Base-by-base conservation (phyloP, 1,140 invertebrate species). In the Papilio machaon region DNA sequence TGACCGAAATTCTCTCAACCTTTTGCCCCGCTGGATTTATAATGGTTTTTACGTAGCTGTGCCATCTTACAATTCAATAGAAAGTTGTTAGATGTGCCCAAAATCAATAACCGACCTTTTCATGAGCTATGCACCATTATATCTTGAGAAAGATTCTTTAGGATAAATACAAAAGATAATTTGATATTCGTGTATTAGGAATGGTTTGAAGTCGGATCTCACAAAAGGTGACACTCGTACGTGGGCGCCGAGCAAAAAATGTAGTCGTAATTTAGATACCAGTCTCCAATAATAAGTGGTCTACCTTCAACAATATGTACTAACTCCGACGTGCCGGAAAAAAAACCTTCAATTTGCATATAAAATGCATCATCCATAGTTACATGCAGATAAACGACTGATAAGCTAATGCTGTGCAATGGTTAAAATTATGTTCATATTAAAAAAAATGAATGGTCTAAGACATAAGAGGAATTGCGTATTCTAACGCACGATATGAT, bases 241-340 rank as follows among this genome's bases (percentile, higher is more conserved):
- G 74, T 76, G 74, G 74, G 74, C 46, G 74, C n/a, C 2, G 46
- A 46, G 6, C 4, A 49, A 52, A 76, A 15, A 54, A 64, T 60
- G 58, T 64, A 23, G 74, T 15, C 23, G 47, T 74, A 46, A 74
- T 76, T 76, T 76, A 76, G 74, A 76, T 76, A 52, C 74, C 74
- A 76, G 47, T 49, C 74, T 23, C 74, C 43, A 30, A 47, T 43
- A 73, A 43, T 52, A 52, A 76, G 74, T 76, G 11, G 74, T 76
- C 74, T 49, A 52, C 74, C 74, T 76, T 76, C 74, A 54, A 76
- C 43, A 5, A 49, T 43, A 49, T 52, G 46, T 76, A 76, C 74
- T 76, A 76, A 76, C 52, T 49, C 3, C 19, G 13, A 30, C 47
- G 19, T 76, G 46, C 74, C 46, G 74, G 43, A 76, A 76, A 76